Evolutionary conservation across 1,140 invertebrate genomes (phyloP).

Genomic region (Hestina assimilis): DNA sequence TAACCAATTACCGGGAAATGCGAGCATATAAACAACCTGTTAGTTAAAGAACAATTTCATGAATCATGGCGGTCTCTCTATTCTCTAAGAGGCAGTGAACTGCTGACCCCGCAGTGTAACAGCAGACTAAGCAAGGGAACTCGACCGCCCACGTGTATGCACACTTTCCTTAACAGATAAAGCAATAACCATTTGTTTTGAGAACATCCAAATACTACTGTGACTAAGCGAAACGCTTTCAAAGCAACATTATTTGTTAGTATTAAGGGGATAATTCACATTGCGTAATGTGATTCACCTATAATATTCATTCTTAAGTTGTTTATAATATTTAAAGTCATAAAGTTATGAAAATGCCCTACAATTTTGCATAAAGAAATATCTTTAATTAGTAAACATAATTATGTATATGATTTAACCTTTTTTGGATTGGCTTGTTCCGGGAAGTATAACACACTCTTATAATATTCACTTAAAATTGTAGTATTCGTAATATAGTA

Average conservation of each 20-base stretch:
- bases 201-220: constrained; percentile 8
- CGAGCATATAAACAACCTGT: constrained; percentile 51
- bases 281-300: background rate
- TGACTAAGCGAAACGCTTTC: constrained; percentile 1
- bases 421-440: no score
- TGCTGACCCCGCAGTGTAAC: constrained; percentile 54
- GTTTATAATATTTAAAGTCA: no score
- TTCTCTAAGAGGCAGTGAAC: constrained; percentile 53
- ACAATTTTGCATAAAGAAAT: no score
- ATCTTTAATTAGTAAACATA: no score
- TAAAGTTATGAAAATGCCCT: no score
- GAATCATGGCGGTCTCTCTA: constrained; percentile 58
- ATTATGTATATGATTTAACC: no score
- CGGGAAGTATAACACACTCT: no score
- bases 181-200: constrained; percentile 20
- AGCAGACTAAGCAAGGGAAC: constrained; percentile 57
- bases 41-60: constrained; percentile 51
- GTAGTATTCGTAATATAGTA: no score
- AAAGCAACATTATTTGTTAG: background rate
- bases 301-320: no score
- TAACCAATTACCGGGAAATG: constrained; percentile 50
- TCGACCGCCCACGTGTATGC: constrained; percentile 57
- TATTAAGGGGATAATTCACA: background rate
- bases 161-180: constrained; percentile 22
- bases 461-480: no score